Conservation (phyloP, 2,888 invertebrate genomes). For the Heteromyza rotundicornis region DNA sequence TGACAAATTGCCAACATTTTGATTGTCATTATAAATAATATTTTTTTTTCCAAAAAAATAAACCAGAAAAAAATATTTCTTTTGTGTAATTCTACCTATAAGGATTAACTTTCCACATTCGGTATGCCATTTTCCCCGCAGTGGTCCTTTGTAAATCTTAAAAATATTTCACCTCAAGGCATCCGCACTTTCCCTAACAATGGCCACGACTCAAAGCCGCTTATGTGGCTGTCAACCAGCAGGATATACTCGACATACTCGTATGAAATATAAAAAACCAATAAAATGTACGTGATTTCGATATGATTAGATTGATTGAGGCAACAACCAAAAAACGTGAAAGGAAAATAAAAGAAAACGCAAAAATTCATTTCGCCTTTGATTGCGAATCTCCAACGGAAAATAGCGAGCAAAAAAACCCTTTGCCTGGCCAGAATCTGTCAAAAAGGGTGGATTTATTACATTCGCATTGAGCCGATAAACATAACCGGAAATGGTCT, state of each 20-base stretch:
- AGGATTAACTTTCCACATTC: too few relatives aligned
- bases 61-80: too few relatives aligned
- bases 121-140: too few relatives aligned
- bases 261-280: background rate
- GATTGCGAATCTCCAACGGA: background rate
- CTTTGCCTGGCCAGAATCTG: background rate
- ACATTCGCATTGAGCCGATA: background rate
- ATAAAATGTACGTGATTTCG: constrained; percentile 7
- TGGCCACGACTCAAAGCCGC: constrained; percentile 3
- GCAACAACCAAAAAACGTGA: background rate
- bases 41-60: background rate
- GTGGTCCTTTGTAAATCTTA: too few relatives aligned
- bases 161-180: too few relatives aligned
- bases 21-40: constrained; percentile 6
- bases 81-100: too few relatives aligned
- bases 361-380: constrained; percentile 2
- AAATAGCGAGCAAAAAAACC: background rate
- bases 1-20: background rate
- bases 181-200: too few relatives aligned
- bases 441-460: constrained; percentile 1
- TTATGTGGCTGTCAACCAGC: background rate
- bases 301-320: constrained; percentile 5
- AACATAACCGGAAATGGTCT: background rate
- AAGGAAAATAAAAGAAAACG: too few relatives aligned
- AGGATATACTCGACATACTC: background rate